These are phyloP conservation scores for Arothron firmamentum DNA, from an alignment of 2,113 vertebrate genomes.

Conservation along the genomic window DNA sequence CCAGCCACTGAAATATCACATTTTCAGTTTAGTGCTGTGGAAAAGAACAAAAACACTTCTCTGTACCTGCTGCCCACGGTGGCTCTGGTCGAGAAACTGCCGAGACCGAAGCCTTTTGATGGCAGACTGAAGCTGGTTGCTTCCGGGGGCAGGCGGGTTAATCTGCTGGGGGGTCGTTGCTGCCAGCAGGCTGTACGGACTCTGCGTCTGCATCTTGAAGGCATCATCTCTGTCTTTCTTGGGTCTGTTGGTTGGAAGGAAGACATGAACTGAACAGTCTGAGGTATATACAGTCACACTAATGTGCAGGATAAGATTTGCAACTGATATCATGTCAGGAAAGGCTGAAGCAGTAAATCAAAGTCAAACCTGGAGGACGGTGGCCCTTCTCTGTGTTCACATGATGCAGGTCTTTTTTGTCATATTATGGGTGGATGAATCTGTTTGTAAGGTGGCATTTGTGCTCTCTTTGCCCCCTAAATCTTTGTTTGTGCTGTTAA, in stretches of 20 bases:
- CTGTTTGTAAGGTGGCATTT: background rate
- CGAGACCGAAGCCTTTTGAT: conserved; percentile 81
- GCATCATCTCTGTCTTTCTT: conserved; percentile 60
- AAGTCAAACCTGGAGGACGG: too few relatives aligned
- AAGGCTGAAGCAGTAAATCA: too few relatives aligned
- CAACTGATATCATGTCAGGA: too few relatives aligned
- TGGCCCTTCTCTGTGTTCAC: background rate
- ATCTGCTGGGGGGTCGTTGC: conserved; percentile 62
- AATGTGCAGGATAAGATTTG: too few relatives aligned
- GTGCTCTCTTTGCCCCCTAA: background rate
- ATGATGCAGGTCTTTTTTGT: background rate
- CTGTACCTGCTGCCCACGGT: conserved; percentile 79
- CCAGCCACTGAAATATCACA: conserved; percentile 3
- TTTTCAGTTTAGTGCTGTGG: conserved; percentile 3
- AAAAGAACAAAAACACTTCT: background rate
- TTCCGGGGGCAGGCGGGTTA: conserved; percentile 66
- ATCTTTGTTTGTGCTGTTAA: background rate
- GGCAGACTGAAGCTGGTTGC: conserved; percentile 85
- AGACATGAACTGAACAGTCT: background rate
- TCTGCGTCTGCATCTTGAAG: conserved; percentile 74
- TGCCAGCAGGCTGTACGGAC: conserved; percentile 58
- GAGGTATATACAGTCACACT: too few relatives aligned
- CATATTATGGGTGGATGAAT: background rate
- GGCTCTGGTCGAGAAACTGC: conserved; percentile 81
- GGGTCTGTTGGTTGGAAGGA: conserved; percentile 54